phyloP scores from a whole-genome alignment of 2,113 vertebrate genomes.

The Sorex fumeus region DNA sequence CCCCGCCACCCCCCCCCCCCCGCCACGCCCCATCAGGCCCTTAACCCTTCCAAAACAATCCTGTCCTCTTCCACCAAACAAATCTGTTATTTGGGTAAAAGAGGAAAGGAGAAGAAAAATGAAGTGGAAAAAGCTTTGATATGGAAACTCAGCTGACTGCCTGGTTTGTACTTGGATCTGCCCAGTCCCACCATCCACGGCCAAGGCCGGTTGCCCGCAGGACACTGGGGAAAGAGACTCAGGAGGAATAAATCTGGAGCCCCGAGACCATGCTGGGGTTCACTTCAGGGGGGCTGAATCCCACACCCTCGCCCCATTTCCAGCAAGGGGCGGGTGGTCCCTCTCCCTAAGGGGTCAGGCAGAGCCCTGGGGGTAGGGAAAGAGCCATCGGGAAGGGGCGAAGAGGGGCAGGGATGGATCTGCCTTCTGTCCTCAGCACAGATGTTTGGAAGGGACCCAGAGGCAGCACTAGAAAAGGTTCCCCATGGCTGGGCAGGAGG shows the following conservation, averaged over 20 bases:
- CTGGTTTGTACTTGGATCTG: slow-evolving; percentile 77
- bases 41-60: neutral
- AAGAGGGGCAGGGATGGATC: neutral
- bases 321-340: no score
- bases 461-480: neutral
- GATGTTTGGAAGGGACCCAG: neutral
- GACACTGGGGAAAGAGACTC: neutral
- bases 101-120: slow-evolving; percentile 32
- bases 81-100: slow-evolving; percentile 61
- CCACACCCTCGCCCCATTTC: neutral
- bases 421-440: neutral
- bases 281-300: neutral
- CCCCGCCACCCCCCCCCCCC: neutral
- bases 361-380: neutral
- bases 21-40: neutral
- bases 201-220: neutral
- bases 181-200: slow-evolving; percentile 59
- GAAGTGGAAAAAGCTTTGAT: slow-evolving; percentile 72
- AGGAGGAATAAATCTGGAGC: neutral
- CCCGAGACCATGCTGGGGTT: neutral
- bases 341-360: fast-evolving
- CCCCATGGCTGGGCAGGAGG: neutral
- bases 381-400: neutral
- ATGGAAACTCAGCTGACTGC: slow-evolving; percentile 69
- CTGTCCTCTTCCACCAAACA: neutral